These are phyloP conservation scores for Abscondita cerata DNA, from an alignment of 2,888 invertebrate species.

Conservation along the genomic window DNA sequence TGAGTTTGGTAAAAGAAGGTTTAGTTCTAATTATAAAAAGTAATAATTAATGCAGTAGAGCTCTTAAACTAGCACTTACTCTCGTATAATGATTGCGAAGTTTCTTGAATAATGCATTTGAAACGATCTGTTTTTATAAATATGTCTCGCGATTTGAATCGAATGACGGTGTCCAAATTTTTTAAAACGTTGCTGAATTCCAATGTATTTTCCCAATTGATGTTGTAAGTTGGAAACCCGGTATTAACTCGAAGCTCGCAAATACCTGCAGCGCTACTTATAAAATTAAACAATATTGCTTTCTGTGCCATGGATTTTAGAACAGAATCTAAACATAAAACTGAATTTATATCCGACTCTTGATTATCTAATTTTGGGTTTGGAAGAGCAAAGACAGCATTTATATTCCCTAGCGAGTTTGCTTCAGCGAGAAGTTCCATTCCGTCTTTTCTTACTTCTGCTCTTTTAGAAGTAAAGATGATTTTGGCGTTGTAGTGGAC, in stretches of 20 bases:
- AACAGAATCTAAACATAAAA: slow-evolving; percentile 53
- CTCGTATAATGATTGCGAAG: slow-evolving; percentile 51
- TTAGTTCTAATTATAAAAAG: slow-evolving; percentile 46
- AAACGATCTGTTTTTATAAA: slow-evolving; percentile 49
- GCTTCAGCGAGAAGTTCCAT: slow-evolving; percentile 47
- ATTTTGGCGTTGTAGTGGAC: slow-evolving; percentile 52
- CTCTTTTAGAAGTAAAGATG: slow-evolving; percentile 47
- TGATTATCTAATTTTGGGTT: slow-evolving; percentile 40
- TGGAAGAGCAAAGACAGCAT: slow-evolving; percentile 51
- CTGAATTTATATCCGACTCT: slow-evolving; percentile 49
- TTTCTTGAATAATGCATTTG: slow-evolving; percentile 49
- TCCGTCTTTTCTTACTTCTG: slow-evolving; percentile 49
- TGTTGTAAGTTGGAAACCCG: slow-evolving; percentile 52
- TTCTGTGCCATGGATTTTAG: slow-evolving; percentile 53
- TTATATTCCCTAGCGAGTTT: slow-evolving; percentile 48
- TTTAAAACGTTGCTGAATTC: slow-evolving; percentile 48
- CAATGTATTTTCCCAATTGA: slow-evolving; percentile 49
- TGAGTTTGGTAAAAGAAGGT: slow-evolving; percentile 49
- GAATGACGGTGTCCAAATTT: slow-evolving; percentile 52
- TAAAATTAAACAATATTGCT: slow-evolving; percentile 53
- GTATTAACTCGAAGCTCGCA: slow-evolving; percentile 49
- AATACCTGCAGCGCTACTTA: slow-evolving; percentile 48
- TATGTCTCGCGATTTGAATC: slow-evolving; percentile 46
- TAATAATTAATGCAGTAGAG: background rate
- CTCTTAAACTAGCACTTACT: slow-evolving; percentile 45